Base-by-base conservation (phyloP, 2,113 vertebrate species). In the Sinocyclocheilus anshuiensis region DNA sequence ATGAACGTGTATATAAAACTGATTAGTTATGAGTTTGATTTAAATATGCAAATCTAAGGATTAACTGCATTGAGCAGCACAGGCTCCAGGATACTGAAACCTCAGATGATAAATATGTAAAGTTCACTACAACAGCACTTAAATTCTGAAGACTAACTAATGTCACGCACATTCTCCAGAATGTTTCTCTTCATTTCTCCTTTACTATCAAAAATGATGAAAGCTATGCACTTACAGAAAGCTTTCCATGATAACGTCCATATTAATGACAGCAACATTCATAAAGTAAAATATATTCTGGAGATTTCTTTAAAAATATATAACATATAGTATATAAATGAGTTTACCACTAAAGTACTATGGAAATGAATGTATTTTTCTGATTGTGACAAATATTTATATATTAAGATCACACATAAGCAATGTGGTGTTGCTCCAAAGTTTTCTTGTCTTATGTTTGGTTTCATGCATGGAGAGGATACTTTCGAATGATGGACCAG, bases 301-400 rank as follows among this genome's bases (percentile, higher is more conserved):
- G 55, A 72, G 81, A 90, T 89, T 88, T 91, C 77, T 91, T 90
- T 90, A 83, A 86, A 81, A 82, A 81, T 55, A 36, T 36, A 36
- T 36, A 36, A 36, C 36, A 36, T 36, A 36, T 36, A 36, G 36
- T 36, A 42, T 42, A 42, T 42, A 42, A 42, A 45, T 48, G 59
- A 87, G 84, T 83, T 74, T 86, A 89, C 84, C 84, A 90, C 82
- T 81, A 87, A 87, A 87, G 81, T 86, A 86, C 74, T 88, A 89
- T 90, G 85, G 87, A 90, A 89, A 92, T 84, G 39, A 75, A 33
- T 91, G 74, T 91, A 91, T 92, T 92, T 91, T 92, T 90, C 71
- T 90, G 91, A 89, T 89, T 83, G 82, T 65, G 74, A 88, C 77
- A 55, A 74, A 83, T 86, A 81, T 71, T 63, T 86, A 77, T 88